Evolutionary conservation across 2,113 vertebrate genomes (phyloP).

Genomic region (Hyaena hyaena): DNA sequence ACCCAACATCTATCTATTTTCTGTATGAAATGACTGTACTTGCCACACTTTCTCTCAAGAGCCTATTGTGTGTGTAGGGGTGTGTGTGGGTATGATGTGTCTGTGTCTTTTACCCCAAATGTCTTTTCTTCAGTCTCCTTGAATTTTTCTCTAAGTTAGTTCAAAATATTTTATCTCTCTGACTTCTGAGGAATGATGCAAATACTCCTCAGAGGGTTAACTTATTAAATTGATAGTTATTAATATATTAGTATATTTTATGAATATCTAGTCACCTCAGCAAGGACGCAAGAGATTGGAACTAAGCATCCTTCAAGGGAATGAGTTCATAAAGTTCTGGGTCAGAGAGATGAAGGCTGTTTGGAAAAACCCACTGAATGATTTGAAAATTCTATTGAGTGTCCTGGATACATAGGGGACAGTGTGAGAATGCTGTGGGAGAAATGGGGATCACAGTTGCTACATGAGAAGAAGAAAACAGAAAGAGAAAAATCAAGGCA

Average conservation of each 20-base stretch:
- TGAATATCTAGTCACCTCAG: not conserved
- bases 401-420: not conserved
- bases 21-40: not conserved
- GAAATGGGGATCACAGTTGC: not conserved
- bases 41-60: not conserved
- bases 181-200: not conserved
- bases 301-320: not conserved
- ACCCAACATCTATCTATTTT: not conserved
- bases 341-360: not conserved
- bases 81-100: not conserved
- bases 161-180: not conserved
- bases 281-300: not conserved
- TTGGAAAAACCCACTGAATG: not conserved
- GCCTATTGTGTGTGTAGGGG: not conserved
- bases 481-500: not conserved
- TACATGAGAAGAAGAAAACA: not conserved
- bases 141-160: not conserved
- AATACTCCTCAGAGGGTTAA: not conserved
- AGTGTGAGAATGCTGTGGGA: not conserved
- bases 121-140: not conserved
- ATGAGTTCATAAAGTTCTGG: not conserved
- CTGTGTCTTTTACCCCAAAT: not conserved
- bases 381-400: not conserved
- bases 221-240: not conserved
- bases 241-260: constrained; percentile 3